Base-by-base conservation (phyloP, 2,113 vertebrate genomes). In the Sphaerodactylus townsendi region DNA sequence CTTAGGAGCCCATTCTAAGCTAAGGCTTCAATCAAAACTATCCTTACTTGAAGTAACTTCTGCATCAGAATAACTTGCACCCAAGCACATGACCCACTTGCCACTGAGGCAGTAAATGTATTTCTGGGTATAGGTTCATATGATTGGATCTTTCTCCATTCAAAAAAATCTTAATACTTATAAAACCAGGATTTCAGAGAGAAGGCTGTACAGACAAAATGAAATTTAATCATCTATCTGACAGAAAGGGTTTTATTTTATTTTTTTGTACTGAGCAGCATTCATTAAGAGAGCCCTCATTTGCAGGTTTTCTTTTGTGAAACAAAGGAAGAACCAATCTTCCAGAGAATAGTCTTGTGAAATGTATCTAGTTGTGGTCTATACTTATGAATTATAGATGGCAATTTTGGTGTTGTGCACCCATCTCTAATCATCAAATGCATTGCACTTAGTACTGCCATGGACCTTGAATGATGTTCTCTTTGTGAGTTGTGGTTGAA, bases 371-470 rank as follows among this genome's bases (percentile, higher is more conserved):
- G 83, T 70, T 70, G 39, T 59, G 82, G 39, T 71, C 59, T 78
- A 37, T 46, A 81, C 9, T 44, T 89, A 65, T 86, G 77, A 88
- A 91, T 92, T 79, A 90, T 85, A 85, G 78, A 83, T 0, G 0
- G 4, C 73, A 46, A 83, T 93, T 89, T 25, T 91, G 91, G 56
- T 81, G 85, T 69, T 64, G 87, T 83, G 70, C 65, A 9, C 86
- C 90, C 37, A 37, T 56, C 25, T 77, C 75, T 28, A 84, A 77
- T 71, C 74, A 75, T 41, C 87, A 89, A 83, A 84, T 68, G 13
- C 44, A 59, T 90, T 93, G 71, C 69, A 77, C 33, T 80, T 86
- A 53, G 56, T 64, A 59, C 21, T 56, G 77, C 14, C 84, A 33
- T 39, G 80, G 30, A 62, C 83, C 46, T 82, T 80, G 86, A 84